These are phyloP conservation scores for Drosophila grimshawi DNA, from an alignment of 1,140 invertebrate genomes.

Conservation along the genomic window DNA sequence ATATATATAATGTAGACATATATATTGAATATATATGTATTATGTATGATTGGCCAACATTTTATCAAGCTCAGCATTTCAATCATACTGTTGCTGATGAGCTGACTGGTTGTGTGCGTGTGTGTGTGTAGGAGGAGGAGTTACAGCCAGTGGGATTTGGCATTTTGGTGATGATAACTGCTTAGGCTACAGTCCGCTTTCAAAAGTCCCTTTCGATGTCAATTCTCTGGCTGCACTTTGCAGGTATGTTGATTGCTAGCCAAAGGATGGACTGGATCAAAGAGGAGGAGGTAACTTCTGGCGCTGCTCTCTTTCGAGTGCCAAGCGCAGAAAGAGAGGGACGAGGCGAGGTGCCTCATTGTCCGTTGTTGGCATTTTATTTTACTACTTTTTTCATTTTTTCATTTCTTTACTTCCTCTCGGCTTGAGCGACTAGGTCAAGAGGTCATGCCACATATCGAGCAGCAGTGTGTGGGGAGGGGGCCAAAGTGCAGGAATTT, in stretches of 20 bases:
- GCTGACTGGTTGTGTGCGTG: background rate
- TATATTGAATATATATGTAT: background rate
- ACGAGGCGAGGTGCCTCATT: background rate
- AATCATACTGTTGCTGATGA: constrained; percentile 56
- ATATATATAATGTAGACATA: constrained; percentile 18
- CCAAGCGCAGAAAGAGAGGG: no score
- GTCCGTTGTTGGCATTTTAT: constrained; percentile 17
- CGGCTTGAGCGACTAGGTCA: constrained; percentile 60
- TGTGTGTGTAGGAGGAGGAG: background rate
- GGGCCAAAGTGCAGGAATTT: constrained; percentile 28
- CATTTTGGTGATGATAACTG: background rate
- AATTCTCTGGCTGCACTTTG: background rate
- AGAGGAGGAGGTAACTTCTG: background rate
- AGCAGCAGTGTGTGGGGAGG: constrained; percentile 6
- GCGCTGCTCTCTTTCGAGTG: background rate
- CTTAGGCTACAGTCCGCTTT: background rate
- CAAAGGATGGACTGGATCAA: background rate
- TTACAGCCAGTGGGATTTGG: background rate
- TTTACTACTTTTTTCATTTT: constrained; percentile 11
- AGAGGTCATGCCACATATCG: constrained; percentile 59
- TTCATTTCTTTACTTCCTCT: constrained; percentile 13
- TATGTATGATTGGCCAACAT: constrained; percentile 1
- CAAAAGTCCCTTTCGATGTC: background rate
- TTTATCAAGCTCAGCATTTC: constrained; percentile 60
- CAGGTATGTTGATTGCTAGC: constrained; percentile 52